Evolutionary conservation across 2,888 invertebrate species (phyloP).

Genomic region (Pterostichus madidus): DNA sequence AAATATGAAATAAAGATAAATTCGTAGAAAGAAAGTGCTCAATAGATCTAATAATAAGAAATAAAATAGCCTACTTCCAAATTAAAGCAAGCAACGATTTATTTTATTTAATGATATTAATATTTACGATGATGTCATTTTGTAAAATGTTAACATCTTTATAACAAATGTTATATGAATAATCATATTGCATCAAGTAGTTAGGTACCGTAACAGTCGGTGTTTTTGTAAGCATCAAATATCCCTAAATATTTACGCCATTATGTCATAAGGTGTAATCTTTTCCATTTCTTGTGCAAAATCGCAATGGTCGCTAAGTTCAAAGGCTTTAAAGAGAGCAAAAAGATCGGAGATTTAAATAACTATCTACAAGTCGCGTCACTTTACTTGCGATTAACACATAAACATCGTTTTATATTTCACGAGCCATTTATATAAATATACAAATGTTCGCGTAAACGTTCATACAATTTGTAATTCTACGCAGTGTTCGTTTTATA

Average conservation of each 20-base stretch:
- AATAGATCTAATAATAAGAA: too few relatives aligned
- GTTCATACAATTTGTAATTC: constrained; percentile 21
- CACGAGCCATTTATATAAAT: constrained; percentile 52
- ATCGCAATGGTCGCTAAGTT: constrained; percentile 54
- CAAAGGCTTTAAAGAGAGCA: constrained; percentile 65
- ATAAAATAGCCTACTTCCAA: background rate
- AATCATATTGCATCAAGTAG: constrained; percentile 26
- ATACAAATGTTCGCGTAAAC: constrained; percentile 37
- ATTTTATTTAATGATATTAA: background rate
- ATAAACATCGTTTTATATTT: constrained; percentile 60
- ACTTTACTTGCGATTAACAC: constrained; percentile 49
- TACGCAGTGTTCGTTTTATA: background rate
- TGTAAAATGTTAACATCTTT: constrained; percentile 16
- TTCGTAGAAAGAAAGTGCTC: too few relatives aligned
- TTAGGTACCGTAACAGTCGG: constrained; percentile 40
- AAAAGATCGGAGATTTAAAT: constrained; percentile 58
- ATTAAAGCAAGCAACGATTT: background rate
- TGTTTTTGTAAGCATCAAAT: constrained; percentile 21
- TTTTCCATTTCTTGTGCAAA: constrained; percentile 56
- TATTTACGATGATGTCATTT: constrained; percentile 21
- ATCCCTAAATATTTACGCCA: constrained; percentile 50
- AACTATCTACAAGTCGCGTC: constrained; percentile 53
- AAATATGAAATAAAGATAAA: too few relatives aligned
- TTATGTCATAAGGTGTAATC: constrained; percentile 63
- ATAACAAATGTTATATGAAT: constrained; percentile 24